Base-by-base conservation (phyloP, 2,888 invertebrate species). In the Chydorus sphaericus region DNA sequence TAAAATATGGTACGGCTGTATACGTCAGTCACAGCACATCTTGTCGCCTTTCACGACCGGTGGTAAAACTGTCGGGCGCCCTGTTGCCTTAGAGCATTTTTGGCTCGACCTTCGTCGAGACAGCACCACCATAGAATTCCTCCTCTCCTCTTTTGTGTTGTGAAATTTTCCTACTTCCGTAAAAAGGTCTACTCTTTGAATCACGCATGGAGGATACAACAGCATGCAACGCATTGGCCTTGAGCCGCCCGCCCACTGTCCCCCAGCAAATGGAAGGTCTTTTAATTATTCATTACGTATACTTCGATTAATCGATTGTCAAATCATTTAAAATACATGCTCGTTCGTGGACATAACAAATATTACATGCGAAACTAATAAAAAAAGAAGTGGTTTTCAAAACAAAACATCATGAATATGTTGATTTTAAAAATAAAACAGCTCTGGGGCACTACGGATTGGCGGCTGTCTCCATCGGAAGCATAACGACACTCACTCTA, bases 181-280 rank as follows among this genome's bases (percentile, higher is more conserved):
- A 26, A 14, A 18, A 16, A 10, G 20, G 8, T 44, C 14, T 26
- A 39, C 44, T 16, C 44, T 4, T 20, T 23, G 44, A 44, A n/a
- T n/a, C n/a, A n/a, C n/a, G n/a, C n/a, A 44, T 44, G 44, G 44
- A 44, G 44, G 44, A 44, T 5, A 44, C 23, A n/a, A n/a, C n/a
- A n/a, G n/a, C n/a, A 4, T 44, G 44, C n/a, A 44, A 28, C 11
- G 18, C 18, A n/a, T 26, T 44, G 26, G 28, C 44, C n/a, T 44
- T 44, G 10, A 44, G n/a, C 28, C 44, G 44, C 10, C 44, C 44
- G 11, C 44, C 44, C 3, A 44, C 11, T 14, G 44, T 44, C 4
- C 44, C 11, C 4, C 44, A 44, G 28, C 44, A 44, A 11, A 14
- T 44, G 26, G 44, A 44, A 44, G 44, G 44, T 44, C 23, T 20